Evolutionary conservation across 2,888 invertebrate species (phyloP).

Genomic region (Lypha dubia): DNA sequence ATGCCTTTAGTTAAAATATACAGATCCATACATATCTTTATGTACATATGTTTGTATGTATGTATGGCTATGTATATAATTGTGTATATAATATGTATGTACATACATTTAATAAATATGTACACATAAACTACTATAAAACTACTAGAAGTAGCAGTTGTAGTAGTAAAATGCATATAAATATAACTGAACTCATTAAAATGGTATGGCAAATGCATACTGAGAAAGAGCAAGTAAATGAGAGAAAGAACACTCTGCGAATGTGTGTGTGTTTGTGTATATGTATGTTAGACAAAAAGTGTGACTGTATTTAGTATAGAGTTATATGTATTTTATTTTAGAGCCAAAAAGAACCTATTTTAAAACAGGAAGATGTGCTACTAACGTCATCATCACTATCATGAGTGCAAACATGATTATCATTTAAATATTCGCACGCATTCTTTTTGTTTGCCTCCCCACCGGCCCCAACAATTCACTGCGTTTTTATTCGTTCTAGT

Average conservation of each 20-base stretch:
- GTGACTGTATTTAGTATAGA: constrained; percentile 15
- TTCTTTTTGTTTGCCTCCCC: constrained; percentile 17
- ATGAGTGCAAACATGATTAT: constrained; percentile 44
- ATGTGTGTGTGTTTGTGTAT: background rate
- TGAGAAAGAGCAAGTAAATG: constrained; percentile 42
- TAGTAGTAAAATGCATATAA: constrained; percentile 58
- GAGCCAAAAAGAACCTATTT: constrained; percentile 69
- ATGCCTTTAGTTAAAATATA: constrained; percentile 64
- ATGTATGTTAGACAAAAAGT: constrained; percentile 19
- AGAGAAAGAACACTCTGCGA: constrained; percentile 28
- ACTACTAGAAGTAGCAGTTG: constrained; percentile 57
- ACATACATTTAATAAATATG: too few relatives aligned
- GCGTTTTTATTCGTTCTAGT: background rate
- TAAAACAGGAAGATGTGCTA: constrained; percentile 69
- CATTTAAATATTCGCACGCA: constrained; percentile 51
- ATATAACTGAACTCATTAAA: constrained; percentile 66
- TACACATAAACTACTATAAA: constrained; percentile 37
- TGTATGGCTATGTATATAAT: background rate
- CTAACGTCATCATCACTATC: constrained; percentile 60
- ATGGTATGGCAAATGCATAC: constrained; percentile 28
- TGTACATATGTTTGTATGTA: constrained; percentile 1
- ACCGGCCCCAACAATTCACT: background rate
- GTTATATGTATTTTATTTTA: constrained; percentile 41
- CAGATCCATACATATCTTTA: background rate
- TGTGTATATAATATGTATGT: background rate